Evolutionary conservation across 2,797 vertebrate species (phyloP).

Genomic region (Holocentrus rufus): DNA sequence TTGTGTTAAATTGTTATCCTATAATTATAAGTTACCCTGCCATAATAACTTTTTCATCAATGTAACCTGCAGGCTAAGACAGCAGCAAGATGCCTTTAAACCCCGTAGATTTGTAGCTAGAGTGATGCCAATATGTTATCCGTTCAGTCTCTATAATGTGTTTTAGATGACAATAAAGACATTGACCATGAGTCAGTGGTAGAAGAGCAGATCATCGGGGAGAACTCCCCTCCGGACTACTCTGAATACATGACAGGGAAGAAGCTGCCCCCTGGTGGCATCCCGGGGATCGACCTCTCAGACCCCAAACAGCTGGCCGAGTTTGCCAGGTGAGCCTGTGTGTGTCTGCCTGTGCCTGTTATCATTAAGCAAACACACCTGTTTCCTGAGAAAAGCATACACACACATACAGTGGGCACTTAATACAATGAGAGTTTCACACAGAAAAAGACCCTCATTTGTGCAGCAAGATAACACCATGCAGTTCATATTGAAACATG

Average conservation of each 20-base stretch:
- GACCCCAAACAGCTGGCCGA: conserved; percentile 98
- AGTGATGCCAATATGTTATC: conserved; percentile 70
- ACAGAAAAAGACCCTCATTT: neutral
- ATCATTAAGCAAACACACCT: neutral
- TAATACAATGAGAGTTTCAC: neutral
- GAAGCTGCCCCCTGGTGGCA: conserved; percentile 97
- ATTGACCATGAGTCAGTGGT: conserved; percentile 99
- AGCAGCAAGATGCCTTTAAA: conserved; percentile 22
- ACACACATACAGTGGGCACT: too few relatives aligned
- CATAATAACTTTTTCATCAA: neutral
- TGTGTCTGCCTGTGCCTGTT: neutral
- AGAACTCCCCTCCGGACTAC: conserved; percentile 97
- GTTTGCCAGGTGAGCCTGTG: conserved; percentile 91
- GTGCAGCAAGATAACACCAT: neutral
- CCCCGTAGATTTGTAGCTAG: conserved; percentile 35
- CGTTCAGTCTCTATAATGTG: conserved; percentile 81
- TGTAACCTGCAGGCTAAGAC: neutral
- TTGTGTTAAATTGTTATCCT: neutral
- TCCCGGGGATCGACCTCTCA: conserved; percentile 97
- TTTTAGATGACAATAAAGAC: conserved; percentile 97
- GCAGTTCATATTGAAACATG: neutral
- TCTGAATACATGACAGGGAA: conserved; percentile 99
- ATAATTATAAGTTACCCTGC: neutral
- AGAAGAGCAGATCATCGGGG: conserved; percentile 96
- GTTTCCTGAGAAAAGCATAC: neutral